Evolutionary conservation across 2,113 vertebrate genomes (phyloP), one percentile per base, ranked within the genome.

Genomic region (Scalopus aquaticus): DNA sequence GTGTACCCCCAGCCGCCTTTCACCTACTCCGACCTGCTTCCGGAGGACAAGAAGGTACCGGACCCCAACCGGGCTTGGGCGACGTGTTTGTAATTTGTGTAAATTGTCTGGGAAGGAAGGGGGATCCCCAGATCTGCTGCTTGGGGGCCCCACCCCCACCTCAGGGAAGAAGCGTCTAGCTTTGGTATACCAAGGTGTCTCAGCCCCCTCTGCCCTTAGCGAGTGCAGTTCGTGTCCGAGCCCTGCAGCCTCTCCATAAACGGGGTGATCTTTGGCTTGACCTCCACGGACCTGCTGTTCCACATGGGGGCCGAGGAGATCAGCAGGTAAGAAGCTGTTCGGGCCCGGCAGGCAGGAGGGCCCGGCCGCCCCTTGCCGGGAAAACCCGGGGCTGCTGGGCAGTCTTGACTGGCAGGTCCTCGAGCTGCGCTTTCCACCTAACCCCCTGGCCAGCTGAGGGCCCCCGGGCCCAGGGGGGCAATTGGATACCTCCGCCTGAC

Each of bases 291-390:
- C 83, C 98, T 99, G 24, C 97, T 99, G 7, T 98, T 99, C 95
- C 99, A 99, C 98, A 99, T 99, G 98, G 98, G 99, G 0, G 98
- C 99, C 0, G 99, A 99, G 96, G 99, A 99, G 98, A 99, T 99
- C 97, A 99, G 99, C 98, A 98, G 99, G 99, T 99, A 96, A 96
- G 97, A 3, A 1, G 5, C 0, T 28, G 64, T 16, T 32, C 11
- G 4, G 13, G n/a, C 6, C 42, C 10, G 0, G 1, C 3, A 0
- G 3, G 70, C 46, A 10, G 32, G 44, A 44, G 5, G 44, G 44
- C 49, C 49, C 16, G 49, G 1, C 49, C 49, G 16, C 20, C 4
- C 74, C 54, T 9, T 2, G 56, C 56, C 56, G 26, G 49, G 1
- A 26, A 60, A 7, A 24, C 56, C 24, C 3, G 9, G 56, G 22